Evolutionary conservation across 2,888 invertebrate genomes (phyloP).

Genomic region (Aleiodes leptofemur): DNA sequence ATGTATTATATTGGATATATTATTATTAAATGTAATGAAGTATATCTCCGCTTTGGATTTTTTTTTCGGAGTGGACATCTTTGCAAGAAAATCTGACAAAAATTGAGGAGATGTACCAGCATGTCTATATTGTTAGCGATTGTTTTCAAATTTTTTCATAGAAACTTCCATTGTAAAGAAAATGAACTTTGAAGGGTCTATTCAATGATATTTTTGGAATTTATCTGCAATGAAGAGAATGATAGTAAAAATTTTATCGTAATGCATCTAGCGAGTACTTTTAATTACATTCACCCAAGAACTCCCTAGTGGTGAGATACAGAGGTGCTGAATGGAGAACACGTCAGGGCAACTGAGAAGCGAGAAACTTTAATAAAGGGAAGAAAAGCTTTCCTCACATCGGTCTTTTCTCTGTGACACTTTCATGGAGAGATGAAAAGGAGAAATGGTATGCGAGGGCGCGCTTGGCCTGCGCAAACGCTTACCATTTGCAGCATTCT

Average conservation of each 20-base stretch:
- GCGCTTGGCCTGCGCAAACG: conserved; percentile 70
- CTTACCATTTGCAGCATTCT: conserved; percentile 71
- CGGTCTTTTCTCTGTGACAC: conserved; percentile 32
- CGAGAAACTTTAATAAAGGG: conserved; percentile 59
- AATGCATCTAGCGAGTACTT: conserved; percentile 50
- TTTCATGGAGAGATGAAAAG: conserved; percentile 56
- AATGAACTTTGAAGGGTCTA: too few relatives aligned
- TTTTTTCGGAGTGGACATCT: too few relatives aligned
- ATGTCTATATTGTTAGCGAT: too few relatives aligned
- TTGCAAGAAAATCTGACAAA: too few relatives aligned
- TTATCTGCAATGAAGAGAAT: too few relatives aligned
- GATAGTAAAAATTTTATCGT: not conserved
- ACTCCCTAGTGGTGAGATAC: conserved; percentile 71
- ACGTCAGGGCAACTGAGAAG: conserved; percentile 49
- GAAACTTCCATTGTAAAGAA: too few relatives aligned
- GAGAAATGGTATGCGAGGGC: conserved; percentile 71
- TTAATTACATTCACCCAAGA: conserved; percentile 72
- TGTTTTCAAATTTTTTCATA: too few relatives aligned
- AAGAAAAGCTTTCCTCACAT: conserved; percentile 36
- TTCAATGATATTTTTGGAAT: too few relatives aligned
- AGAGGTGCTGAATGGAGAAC: conserved; percentile 51
- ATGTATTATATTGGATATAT: too few relatives aligned
- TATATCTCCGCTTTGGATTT: too few relatives aligned
- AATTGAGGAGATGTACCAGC: too few relatives aligned
- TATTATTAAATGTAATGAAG: too few relatives aligned